Percentiles rank a stretch among this genome's conserved stretches.
Conservation (phyloP, 2,113 vertebrate species). For the Heliornis fulica region DNA sequence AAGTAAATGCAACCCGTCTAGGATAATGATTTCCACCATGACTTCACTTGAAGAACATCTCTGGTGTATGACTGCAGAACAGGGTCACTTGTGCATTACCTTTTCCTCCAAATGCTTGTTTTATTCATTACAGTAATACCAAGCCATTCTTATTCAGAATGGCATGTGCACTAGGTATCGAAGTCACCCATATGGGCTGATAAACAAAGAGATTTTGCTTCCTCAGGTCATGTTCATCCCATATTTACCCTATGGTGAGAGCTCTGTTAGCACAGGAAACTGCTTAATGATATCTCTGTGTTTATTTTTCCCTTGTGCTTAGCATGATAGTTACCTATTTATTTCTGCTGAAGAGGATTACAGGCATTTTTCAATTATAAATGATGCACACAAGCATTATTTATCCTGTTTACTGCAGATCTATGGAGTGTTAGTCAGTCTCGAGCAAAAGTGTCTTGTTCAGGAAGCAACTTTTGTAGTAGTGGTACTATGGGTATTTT, state of each 20-base stretch:
- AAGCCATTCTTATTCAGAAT: not conserved
- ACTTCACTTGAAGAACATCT: not conserved
- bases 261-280: slow-evolving; percentile 39
- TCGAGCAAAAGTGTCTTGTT: slow-evolving; percentile 30
- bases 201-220: slow-evolving; percentile 35
- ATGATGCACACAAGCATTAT: not conserved
- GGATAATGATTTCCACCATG: not conserved
- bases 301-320: slow-evolving; percentile 45
- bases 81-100: not conserved
- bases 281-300: slow-evolving; percentile 3
- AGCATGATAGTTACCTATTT: slow-evolving; percentile 23
- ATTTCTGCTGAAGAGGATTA: slow-evolving; percentile 44
- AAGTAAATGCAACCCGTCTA: not conserved
- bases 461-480: slow-evolving; percentile 15
- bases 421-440: slow-evolving; percentile 2
- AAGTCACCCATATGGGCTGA: not conserved
- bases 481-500: not conserved
- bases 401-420: slow-evolving; percentile 27
- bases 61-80: not conserved
- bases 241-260: slow-evolving; percentile 33
- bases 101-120: not conserved
- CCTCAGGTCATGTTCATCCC: not conserved
- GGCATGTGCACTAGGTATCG: not conserved
- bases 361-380: slow-evolving; percentile 54
- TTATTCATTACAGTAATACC: not conserved